Percentiles rank a stretch among this genome's conserved stretches.
phyloP scores from a whole-genome alignment of 2,888 invertebrate species.

The Ryuthela nishihirai region DNA sequence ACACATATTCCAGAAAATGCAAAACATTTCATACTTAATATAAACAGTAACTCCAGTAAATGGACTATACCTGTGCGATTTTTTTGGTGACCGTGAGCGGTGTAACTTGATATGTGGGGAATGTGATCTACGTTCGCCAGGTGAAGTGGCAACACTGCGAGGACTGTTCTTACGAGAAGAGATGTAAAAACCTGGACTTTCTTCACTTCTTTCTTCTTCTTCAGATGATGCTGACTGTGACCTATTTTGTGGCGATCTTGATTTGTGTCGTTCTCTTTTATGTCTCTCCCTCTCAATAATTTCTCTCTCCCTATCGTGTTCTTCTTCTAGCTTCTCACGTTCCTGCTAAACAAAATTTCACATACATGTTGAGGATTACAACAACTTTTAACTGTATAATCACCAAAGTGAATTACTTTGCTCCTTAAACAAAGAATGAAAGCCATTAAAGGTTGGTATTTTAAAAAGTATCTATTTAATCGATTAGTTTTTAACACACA shows the following conservation, averaged over 20 bases:
- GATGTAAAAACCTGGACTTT: constrained; percentile 13
- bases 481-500: no score
- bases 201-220: constrained; percentile 14
- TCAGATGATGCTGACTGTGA: constrained; percentile 16
- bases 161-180: constrained; percentile 21
- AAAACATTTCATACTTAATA: neutral
- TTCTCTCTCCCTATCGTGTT: constrained; percentile 16
- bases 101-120: constrained; percentile 37
- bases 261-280: constrained; percentile 15
- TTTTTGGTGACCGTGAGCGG: constrained; percentile 34
- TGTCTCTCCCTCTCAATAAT: constrained; percentile 11
- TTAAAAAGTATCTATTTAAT: no score
- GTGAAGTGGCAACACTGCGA: constrained; percentile 17
- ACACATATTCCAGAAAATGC: no score
- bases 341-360: constrained; percentile 8
- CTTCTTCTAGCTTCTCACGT: constrained; percentile 18
- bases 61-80: constrained; percentile 9
- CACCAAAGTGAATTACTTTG: neutral
- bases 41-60: neutral
- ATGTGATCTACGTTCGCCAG: constrained; percentile 20
- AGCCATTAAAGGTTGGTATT: no score
- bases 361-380: neutral
- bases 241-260: constrained; percentile 18
- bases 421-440: neutral
- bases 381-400: neutral